Evolutionary conservation across 2,888 invertebrate species (phyloP).

Genomic region (Dascillus cervinus): DNA sequence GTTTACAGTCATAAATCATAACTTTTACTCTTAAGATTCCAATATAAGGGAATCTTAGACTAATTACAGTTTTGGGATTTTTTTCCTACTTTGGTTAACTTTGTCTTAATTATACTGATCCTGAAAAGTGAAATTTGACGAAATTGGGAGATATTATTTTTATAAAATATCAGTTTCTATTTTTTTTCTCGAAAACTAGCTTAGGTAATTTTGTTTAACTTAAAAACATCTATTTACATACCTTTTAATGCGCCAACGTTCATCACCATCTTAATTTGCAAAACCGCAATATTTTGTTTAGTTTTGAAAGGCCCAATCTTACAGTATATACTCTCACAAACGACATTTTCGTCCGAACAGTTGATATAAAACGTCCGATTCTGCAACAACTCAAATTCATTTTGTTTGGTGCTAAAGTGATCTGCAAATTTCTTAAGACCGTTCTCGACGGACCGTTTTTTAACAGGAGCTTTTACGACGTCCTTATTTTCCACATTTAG

Average conservation of each 20-base stretch:
- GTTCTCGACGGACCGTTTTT: not conserved
- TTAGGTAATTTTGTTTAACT: too few species aligned
- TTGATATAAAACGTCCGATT: conserved; percentile 34
- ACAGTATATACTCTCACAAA: conserved; percentile 35
- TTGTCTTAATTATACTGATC: too few species aligned
- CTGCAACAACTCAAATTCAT: conserved; percentile 8
- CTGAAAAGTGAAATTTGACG: too few species aligned
- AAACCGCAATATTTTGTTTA: conserved; percentile 30
- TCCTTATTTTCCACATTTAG: not conserved
- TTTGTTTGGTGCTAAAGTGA: not conserved
- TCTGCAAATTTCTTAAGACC: conserved; percentile 7
- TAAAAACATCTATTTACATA: conserved; percentile 21
- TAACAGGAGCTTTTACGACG: not conserved
- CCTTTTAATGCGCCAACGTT: conserved; percentile 31
- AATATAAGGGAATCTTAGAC: too few species aligned
- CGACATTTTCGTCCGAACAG: conserved; percentile 30
- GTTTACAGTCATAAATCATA: too few species aligned
- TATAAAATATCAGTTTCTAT: too few species aligned
- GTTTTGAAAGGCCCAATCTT: conserved; percentile 33
- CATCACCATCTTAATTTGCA: conserved; percentile 34
- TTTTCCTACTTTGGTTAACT: too few species aligned
- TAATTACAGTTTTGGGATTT: too few species aligned
- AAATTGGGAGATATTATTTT: too few species aligned
- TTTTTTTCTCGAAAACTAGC: too few species aligned
- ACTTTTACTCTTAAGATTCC: too few species aligned